Evolutionary conservation across 2,888 invertebrate genomes (phyloP), one percentile per base, ranked within the genome.

Genomic region (Diadromus collaris): DNA sequence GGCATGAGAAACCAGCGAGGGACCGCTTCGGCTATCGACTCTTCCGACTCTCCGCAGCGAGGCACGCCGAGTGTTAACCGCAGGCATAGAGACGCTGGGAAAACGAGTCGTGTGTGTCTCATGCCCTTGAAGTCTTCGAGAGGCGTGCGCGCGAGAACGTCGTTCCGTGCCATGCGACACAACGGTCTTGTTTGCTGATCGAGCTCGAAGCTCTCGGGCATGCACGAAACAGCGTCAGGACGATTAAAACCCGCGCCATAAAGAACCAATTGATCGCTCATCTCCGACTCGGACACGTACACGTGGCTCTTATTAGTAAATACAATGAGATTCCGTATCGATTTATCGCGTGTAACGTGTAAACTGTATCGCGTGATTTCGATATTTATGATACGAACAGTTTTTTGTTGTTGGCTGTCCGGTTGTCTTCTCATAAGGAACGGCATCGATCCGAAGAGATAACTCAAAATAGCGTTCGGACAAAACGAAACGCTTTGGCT

Each of bases 21-120:
- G 51, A 65, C 67, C n/a, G 41, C 51, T 54, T 41, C 38, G 21
- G 51, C 48, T 61, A 32, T 71, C 46, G 21, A 61, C 61, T 71
- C 70, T 46, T 61, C 48, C 24, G 10, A 61, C 6, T 21, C 34
- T 19, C 13, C 51, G 16, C 24, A 3, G 29, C n/a, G 13, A 41
- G 38, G 16, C 16, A 41, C 38, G 38, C 38, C 16, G 38, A 41
- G 38, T 16, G 38, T 16, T 41, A 41, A 41, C 38, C 38, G 38
- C 6, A 16, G 38, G 16, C 13, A 41, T 41, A 41, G 38, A 41
- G 38, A 41, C 38, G 38, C 38, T 41, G 38, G 16, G 38, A 41
- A 16, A 41, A 16, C 38, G 51, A 51, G 13, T 13, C 34, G 19
- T 27, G 54, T 65, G 16, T 41, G 6, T 41, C 13, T 24, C 27